Base-by-base conservation (phyloP, 1,140 invertebrate species). In the Metaphire vulgaris region DNA sequence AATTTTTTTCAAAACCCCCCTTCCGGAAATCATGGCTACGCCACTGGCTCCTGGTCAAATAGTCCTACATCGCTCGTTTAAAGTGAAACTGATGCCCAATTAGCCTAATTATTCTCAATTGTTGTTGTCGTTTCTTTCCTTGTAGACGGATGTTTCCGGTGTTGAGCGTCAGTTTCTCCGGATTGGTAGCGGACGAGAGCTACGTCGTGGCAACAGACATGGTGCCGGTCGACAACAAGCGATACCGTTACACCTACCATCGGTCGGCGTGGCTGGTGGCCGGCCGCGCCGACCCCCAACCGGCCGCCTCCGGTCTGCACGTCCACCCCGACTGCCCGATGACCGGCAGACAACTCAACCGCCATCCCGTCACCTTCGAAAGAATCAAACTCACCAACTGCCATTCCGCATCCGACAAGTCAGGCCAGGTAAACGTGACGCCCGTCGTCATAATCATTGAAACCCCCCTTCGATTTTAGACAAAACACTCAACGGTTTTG, bases 361-460 rank as follows among this genome's bases (percentile, higher is more conserved):
- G 97, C 87, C 96, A 99, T 88, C 93, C 98, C 81, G 94, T 99
- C 81, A 97, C 95, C 80, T 99, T 99, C 87, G 97, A 99, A 89
- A 99, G 99, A 88, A 93, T 98, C 84, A 99, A 99, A 88, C 90
- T 99, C 79, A 99, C 97, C 84, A 99, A 99, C 88, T 99, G 98
- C 88, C 95, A 98, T 87, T 94, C 97, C 92, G 96, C 41, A 21
- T 56, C 41, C n/a, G n/a, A n/a, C n/a, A n/a, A n/a, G n/a, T n/a
- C n/a, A n/a, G n/a, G n/a, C n/a, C n/a, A n/a, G n/a, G n/a, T n/a
- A n/a, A n/a, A n/a, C n/a, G n/a, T n/a, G n/a, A n/a, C n/a, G n/a
- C n/a, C n/a, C n/a, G n/a, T n/a, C n/a, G n/a, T n/a, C n/a, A n/a
- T n/a, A n/a, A n/a, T n/a, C n/a, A n/a, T n/a, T n/a, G n/a, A n/a